These are phyloP conservation scores for Hydrolagus colliei DNA, from an alignment of 2,797 vertebrate genomes.

Conservation along the genomic window DNA sequence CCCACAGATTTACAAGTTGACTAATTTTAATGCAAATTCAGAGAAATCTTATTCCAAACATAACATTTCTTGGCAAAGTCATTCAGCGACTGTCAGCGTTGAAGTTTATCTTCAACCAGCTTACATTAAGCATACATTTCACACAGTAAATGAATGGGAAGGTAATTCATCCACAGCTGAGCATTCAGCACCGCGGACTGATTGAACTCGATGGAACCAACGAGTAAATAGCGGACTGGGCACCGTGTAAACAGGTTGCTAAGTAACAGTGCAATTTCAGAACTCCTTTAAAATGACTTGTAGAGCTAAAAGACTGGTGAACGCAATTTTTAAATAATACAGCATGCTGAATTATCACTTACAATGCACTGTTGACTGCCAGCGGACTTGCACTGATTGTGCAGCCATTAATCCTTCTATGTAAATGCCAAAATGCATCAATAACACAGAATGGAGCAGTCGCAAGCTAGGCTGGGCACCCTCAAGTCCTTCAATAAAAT, in stretches of 20 bases:
- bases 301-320: no score
- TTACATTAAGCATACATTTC: not conserved
- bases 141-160: not conserved
- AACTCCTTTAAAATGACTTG: not conserved
- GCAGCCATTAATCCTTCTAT: no score
- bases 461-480: no score
- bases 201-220: not conserved
- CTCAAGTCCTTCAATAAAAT: no score
- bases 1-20: not conserved
- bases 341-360: no score
- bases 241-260: not conserved
- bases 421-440: no score
- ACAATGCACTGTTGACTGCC: no score
- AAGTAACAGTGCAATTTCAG: constrained; percentile 4
- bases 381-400: no score
- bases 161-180: not conserved
- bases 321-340: no score
- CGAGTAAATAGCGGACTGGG: not conserved
- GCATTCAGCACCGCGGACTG: no score
- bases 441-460: no score
- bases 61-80: not conserved
- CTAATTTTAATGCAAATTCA: not conserved
- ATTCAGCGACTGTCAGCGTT: not conserved
- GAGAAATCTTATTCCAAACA: not conserved
- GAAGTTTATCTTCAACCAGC: not conserved